Evolutionary conservation across 2,113 vertebrate species (phyloP).

Genomic region (Gobio gobio): DNA sequence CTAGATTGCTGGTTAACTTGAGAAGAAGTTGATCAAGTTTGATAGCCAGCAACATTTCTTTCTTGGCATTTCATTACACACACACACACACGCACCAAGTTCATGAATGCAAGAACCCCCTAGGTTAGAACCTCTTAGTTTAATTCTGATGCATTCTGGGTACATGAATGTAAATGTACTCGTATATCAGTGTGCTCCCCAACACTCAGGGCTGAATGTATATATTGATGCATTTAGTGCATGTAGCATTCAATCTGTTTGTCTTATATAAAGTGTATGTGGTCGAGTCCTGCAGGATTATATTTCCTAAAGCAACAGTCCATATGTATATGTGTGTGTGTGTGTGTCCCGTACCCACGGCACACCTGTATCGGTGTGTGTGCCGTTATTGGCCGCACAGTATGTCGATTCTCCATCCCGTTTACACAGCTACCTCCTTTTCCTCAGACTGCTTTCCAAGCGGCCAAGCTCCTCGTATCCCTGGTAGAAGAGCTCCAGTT

Average conservation of each 20-base stretch:
- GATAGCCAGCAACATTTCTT: conserved; percentile 10
- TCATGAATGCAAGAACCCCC: background rate
- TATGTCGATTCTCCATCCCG: conserved; percentile 28
- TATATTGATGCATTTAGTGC: background rate
- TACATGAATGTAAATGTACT: background rate
- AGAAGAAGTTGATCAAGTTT: background rate
- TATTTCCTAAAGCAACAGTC: conserved; percentile 17
- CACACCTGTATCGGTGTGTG: conserved; percentile 50
- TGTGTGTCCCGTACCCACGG: background rate
- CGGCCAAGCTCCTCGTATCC: conserved; percentile 88
- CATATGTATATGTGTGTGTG: background rate
- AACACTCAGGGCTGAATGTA: background rate
- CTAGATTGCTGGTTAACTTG: conserved; percentile 9
- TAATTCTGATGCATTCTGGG: background rate
- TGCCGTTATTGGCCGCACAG: conserved; percentile 31
- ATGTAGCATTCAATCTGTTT: background rate
- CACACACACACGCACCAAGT: background rate
- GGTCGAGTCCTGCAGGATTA: conserved; percentile 12
- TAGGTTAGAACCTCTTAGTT: background rate
- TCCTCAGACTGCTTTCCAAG: conserved; percentile 84
- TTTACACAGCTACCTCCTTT: conserved; percentile 82
- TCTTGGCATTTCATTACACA: conserved; percentile 23
- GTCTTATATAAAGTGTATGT: conserved; percentile 3
- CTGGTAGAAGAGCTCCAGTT: conserved; percentile 93
- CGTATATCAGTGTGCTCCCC: conserved; percentile 45